Base-by-base conservation (phyloP, 1,140 invertebrate genomes). In the Drosophila gunungcola region DNA sequence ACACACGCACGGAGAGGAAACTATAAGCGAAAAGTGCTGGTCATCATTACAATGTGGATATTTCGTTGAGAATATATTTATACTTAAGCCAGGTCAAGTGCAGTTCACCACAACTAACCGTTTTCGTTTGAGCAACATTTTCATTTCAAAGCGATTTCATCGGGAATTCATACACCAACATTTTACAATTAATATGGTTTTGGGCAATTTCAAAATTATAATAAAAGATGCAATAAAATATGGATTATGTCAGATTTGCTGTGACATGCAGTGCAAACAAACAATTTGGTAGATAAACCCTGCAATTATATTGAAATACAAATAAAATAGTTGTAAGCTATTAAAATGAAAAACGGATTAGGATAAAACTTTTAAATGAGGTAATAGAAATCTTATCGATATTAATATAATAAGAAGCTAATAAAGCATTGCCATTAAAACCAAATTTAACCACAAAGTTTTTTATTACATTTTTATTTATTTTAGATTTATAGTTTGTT, bases 11-110 rank as follows among this genome's bases (percentile, higher is more conserved):
- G 7, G 32, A 9, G 42, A 12, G 49, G 42, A 67, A 69, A 67
- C 49, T 54, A 34, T 67, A 46, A 39, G 5, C 4, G 1, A 36
- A 9, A 53, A 25, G 13, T 57, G 64, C 64, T n/a, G 13, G 51
- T 70, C 67, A 70, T 70, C 29, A 29, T 36, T 34, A 32, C 29
- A 38, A 43, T 36, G 38, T 52, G 55, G 13, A 29, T 43, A 65
- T 51, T 68, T 42, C 45, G 11, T 6, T 12, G 3, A 16, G 10
- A 25, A 39, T 16, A 21, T n/a, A 21, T 46, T 11, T 36, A 42
- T 36, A 12, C 10, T 41, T 62, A 2, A 10, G 6, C 7, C 36
- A 62, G 45, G 46, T 62, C 36, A 63, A 63, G 64, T 6, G 46
- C 34, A 16, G 12, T 53, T 12, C 10, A 56, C n/a, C 9, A 13